These are phyloP conservation scores for Trichechus manatus DNA, from an alignment of 2,113 vertebrate species.

Conservation along the genomic window DNA sequence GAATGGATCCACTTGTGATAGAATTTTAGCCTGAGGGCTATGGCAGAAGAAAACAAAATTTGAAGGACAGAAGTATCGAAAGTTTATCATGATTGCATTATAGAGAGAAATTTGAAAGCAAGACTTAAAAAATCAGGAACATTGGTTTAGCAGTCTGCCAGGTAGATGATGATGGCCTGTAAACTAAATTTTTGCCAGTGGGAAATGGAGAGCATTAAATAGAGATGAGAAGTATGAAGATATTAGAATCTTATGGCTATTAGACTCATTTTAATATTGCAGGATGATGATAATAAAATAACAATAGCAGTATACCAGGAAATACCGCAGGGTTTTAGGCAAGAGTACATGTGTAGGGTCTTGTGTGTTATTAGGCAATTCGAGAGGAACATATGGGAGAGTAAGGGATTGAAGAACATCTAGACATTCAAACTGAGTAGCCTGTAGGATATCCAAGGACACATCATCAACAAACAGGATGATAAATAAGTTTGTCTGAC, in stretches of 20 bases:
- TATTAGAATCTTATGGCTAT: background rate
- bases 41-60: background rate
- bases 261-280: background rate
- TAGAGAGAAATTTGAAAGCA: background rate
- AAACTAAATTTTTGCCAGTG: background rate
- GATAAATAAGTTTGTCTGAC: background rate
- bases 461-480: background rate
- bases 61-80: background rate
- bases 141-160: background rate
- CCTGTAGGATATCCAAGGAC: background rate
- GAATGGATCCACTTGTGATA: background rate
- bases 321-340: background rate
- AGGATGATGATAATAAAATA: background rate
- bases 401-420: background rate
- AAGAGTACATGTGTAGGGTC: background rate
- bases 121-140: background rate
- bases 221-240: background rate
- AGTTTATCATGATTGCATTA: background rate
- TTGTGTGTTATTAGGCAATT: background rate
- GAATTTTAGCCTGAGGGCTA: background rate
- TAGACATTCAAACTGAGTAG: background rate
- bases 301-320: background rate
- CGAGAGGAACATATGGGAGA: accelerated
- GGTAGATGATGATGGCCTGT: background rate
- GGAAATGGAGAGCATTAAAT: background rate